Evolutionary conservation across 2,888 invertebrate genomes (phyloP), one percentile per base, ranked within the genome.

Genomic region (Ceramica pisi): DNA sequence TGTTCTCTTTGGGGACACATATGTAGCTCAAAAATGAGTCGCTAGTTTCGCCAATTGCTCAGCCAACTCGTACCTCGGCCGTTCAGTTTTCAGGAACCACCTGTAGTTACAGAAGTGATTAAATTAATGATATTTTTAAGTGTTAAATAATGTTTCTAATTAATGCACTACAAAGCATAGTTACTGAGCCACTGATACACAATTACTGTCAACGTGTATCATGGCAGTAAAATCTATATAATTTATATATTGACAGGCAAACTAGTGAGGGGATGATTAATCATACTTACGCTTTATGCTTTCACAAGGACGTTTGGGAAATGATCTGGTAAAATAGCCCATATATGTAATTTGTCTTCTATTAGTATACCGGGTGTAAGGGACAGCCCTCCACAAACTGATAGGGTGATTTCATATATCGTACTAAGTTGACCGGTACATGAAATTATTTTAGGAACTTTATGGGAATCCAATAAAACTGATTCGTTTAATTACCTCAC

Each of bases 141-240:
- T 74, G 35, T 41, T 9, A 9, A 16, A 14, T 26, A 19, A 44
- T 51, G 2, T 23, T 44, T 26, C 2, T 50, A 23, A 62, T 63
- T 26, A 66, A 60, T 14, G 2, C 46, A 50, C 50, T 23, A 48
- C 53, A 55, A 75, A n/a, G 12, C 31, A 12, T 21, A 67, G 26
- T 9, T 53, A 26, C 2, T n/a, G 6, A 8, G 16, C 67, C 31
- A 48, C 23, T 23, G 41, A 72, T 75, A 67, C 31, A 23, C 7
- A 26, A 73, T 77, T 70, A 77, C 50, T 71, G 62, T 71, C 62
- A 57, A 38, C 35, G 64, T 12, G 7, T 50, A n/a, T 76, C 48
- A 38, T 23, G n/a, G 12, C 19, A 48, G 6, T 8, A n/a, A 50
- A 64, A 31, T 31, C 26, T 21, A 19, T 59, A 41, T 65, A 46